phyloP scores from a whole-genome alignment of 2,797 vertebrate genomes.

The Champsocephalus esox region DNA sequence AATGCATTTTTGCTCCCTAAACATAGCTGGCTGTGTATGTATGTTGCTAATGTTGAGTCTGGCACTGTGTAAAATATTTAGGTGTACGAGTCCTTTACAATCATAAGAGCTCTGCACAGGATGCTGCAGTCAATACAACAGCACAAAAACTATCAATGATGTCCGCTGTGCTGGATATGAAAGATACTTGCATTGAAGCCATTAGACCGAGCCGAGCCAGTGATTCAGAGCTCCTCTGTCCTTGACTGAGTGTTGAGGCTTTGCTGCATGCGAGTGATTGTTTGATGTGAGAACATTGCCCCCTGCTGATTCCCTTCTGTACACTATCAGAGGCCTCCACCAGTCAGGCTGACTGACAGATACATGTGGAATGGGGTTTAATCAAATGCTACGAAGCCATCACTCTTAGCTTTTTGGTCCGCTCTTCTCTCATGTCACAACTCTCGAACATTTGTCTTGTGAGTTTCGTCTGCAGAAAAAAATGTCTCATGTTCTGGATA shows the following conservation, averaged over 20 bases:
- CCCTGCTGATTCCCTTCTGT: conserved; percentile 79
- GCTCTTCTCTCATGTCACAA: conserved; percentile 22
- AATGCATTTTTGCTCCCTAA: conserved; percentile 65
- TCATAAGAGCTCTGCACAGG: conserved; percentile 37
- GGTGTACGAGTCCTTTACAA: conserved; percentile 31
- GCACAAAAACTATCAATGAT: conserved; percentile 48
- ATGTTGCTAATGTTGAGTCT: conserved; percentile 32
- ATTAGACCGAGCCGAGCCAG: conserved; percentile 47
- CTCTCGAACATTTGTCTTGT: conserved; percentile 1
- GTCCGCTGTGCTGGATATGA: conserved; percentile 47
- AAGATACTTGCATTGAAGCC: conserved; percentile 55
- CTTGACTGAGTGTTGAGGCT: conserved; percentile 58
- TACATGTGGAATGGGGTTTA: conserved; percentile 42
- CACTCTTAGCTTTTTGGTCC: conserved; percentile 28
- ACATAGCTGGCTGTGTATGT: conserved; percentile 40
- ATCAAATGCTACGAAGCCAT: conserved; percentile 40
- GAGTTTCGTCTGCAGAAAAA: conserved; percentile 14
- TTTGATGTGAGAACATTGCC: conserved; percentile 84
- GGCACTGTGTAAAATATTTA: conserved; percentile 60
- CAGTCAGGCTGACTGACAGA: conserved; percentile 56
- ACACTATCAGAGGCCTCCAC: conserved; percentile 38
- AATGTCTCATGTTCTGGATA: conserved; percentile 5
- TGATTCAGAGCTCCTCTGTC: conserved; percentile 62
- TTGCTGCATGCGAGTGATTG: conserved; percentile 42
- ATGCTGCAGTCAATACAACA: conserved; percentile 40